Evolutionary conservation across 1,140 invertebrate species (phyloP), one percentile per base, ranked within the genome.

Genomic region (Lepidurus arcticus): DNA sequence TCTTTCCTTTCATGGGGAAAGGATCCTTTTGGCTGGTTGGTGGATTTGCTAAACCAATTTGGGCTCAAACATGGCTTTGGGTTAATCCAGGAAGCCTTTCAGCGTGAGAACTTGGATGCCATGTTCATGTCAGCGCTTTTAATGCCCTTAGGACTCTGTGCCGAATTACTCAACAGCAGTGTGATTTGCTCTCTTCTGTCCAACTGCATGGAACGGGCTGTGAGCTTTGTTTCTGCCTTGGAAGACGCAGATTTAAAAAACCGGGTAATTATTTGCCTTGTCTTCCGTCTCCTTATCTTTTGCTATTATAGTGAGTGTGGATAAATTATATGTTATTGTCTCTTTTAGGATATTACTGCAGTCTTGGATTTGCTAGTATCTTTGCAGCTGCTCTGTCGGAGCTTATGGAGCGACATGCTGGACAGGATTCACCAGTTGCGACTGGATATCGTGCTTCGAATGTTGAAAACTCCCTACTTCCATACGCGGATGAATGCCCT

Each of bases 401-500:
- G 84, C 77, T 83, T 88, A 81, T 88, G 87, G 87, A 84, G 85
- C 7, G 81, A 85, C 21, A 83, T 87, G 78, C 83, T 85, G 45
- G 83, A 85, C 73, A 81, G 82, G 3, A 83, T 88, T 42, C 86
- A 86, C 82, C 82, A 85, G 47, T 83, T 88, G 3, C 84, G 86
- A 65, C 82, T 88, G 45, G 84, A 87, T 73, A 83, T 88, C 44
- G 86, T 87, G 43, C 82, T 87, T 26, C 82, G 85, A 45, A 88
- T 88, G 87, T 83, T 89, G 26, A 87, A 87, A 81, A 87, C 86
- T 13, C 85, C 87, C 44, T 86, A 88, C 82, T 89, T 88, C 82
- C 88, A 88, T 83, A 86, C 87, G 65, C 85, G 86, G 81, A 89
- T 88, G 86, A 88, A 88, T 84, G 87, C 86, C 7, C 81, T 89